Conservation (phyloP, 2,888 invertebrate genomes). For the Lepidochitona cinerea region DNA sequence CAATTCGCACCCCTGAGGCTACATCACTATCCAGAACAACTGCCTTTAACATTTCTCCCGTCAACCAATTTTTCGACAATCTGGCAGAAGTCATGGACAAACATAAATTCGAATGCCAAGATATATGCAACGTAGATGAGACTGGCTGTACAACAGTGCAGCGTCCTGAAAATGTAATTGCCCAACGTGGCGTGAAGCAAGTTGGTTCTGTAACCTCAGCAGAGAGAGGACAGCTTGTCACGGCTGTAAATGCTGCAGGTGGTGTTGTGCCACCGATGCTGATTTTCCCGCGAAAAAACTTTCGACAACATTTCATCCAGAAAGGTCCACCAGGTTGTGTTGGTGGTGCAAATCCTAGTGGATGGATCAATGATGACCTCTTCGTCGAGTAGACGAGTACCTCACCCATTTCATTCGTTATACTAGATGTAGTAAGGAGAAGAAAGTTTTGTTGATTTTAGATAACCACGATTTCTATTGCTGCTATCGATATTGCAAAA, state of each 20-base stretch:
- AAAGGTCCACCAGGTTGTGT: constrained; percentile 12
- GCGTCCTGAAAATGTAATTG: constrained; percentile 17
- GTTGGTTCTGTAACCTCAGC: constrained; percentile 25
- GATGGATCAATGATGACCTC: constrained; percentile 18
- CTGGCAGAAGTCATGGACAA: too few relatives aligned
- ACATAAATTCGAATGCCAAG: too few relatives aligned
- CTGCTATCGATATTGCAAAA: constrained; percentile 18
- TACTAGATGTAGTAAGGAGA: constrained; percentile 5
- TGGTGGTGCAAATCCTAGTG: constrained; percentile 6
- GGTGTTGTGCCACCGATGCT: constrained; percentile 24
- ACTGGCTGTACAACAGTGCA: constrained; percentile 35
- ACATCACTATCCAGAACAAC: constrained; percentile 31
- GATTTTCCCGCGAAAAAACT: constrained; percentile 21
- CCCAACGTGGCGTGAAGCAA: constrained; percentile 21
- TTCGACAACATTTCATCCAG: constrained; percentile 18
- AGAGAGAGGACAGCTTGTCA: constrained; percentile 30
- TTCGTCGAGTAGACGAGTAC: constrained; percentile 15
- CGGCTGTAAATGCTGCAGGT: constrained; percentile 22
- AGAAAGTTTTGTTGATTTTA: constrained; percentile 18
- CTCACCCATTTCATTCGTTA: constrained; percentile 17
- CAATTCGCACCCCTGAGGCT: constrained; percentile 31
- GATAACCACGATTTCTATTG: constrained; percentile 24
- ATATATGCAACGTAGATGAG: constrained; percentile 35
- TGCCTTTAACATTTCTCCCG: constrained; percentile 30
- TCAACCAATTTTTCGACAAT: constrained; percentile 32